Percentiles rank a stretch among this genome's conserved stretches.
Conservation (phyloP, 2,888 invertebrate species). For the Xanthia togata region DNA sequence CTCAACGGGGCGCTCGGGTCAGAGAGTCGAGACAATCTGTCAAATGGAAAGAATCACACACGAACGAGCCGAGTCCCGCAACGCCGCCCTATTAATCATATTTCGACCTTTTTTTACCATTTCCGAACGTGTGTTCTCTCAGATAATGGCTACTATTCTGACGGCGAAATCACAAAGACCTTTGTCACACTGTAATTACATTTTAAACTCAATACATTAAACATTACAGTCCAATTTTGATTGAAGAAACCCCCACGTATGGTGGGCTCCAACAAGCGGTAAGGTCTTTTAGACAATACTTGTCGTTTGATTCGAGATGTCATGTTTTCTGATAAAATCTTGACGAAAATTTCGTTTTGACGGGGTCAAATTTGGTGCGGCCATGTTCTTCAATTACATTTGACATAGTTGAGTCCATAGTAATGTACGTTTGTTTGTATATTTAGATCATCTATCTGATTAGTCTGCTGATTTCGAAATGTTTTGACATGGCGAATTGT, state of each 20-base stretch:
- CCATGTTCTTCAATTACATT: slow-evolving; percentile 87
- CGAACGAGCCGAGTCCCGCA: slow-evolving; percentile 79
- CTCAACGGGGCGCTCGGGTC: slow-evolving; percentile 88
- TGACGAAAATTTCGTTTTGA: slow-evolving; percentile 86
- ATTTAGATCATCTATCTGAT: slow-evolving; percentile 80
- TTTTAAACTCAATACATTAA: slow-evolving; percentile 51
- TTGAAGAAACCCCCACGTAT: slow-evolving; percentile 48
- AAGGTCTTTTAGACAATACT: slow-evolving; percentile 84
- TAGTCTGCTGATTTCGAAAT: slow-evolving; percentile 73
- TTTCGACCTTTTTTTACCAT: slow-evolving; percentile 88
- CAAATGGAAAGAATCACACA: slow-evolving; percentile 89
- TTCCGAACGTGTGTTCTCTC: slow-evolving; percentile 88
- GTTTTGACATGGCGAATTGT: slow-evolving; percentile 71
- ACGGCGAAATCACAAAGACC: slow-evolving; percentile 77
- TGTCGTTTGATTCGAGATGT: slow-evolving; percentile 88
- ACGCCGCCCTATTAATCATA: slow-evolving; percentile 89
- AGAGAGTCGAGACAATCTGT: slow-evolving; percentile 90
- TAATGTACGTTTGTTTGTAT: slow-evolving; percentile 75
- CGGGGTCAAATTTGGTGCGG: slow-evolving; percentile 84
- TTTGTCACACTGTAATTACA: slow-evolving; percentile 47
- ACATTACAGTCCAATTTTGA: slow-evolving; percentile 63
- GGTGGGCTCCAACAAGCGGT: slow-evolving; percentile 74
- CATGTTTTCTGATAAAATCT: slow-evolving; percentile 87
- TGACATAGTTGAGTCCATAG: slow-evolving; percentile 80
- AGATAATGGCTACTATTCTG: slow-evolving; percentile 86